A percentile compares a stretch with the other conserved stretches of the same genome.
These are phyloP conservation scores for Phoebastria nigripes DNA, from an alignment of 2,797 vertebrate genomes.

Conservation along the genomic window DNA sequence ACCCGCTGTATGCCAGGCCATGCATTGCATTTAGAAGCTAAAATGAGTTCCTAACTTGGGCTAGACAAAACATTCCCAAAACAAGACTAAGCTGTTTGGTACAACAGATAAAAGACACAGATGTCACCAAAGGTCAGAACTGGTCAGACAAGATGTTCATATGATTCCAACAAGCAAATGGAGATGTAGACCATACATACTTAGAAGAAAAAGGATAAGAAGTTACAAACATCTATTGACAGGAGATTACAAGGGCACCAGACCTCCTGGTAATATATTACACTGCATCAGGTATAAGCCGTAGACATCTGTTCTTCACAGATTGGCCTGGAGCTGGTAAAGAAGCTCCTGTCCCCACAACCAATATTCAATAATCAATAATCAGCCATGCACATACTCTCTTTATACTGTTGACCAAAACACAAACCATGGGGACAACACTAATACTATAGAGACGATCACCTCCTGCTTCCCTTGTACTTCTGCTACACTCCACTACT, in stretches of 20 bases:
- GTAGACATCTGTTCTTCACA: background rate
- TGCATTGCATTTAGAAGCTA: background rate
- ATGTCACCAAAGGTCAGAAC: background rate
- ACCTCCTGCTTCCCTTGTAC: background rate
- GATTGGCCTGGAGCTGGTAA: background rate
- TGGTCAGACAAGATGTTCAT: background rate
- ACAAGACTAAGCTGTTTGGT: background rate
- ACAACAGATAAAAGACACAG: background rate
- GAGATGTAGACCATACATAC: fast-evolving
- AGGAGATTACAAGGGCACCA: background rate
- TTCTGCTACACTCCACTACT: background rate
- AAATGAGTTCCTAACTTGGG: background rate
- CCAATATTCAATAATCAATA: background rate
- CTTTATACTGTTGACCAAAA: background rate
- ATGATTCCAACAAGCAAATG: background rate
- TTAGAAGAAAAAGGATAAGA: background rate
- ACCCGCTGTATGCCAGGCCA: background rate
- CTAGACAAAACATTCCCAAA: background rate
- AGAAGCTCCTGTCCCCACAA: background rate
- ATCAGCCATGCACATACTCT: background rate
- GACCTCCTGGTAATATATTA: background rate
- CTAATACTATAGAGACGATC: background rate
- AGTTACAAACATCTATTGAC: background rate
- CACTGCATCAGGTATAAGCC: background rate
- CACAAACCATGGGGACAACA: background rate